Evolutionary conservation across 92 coral and sea anemone species (phyloP), one percentile per base, ranked within the genome.

Genomic region (Zoanthus solanderi): DNA sequence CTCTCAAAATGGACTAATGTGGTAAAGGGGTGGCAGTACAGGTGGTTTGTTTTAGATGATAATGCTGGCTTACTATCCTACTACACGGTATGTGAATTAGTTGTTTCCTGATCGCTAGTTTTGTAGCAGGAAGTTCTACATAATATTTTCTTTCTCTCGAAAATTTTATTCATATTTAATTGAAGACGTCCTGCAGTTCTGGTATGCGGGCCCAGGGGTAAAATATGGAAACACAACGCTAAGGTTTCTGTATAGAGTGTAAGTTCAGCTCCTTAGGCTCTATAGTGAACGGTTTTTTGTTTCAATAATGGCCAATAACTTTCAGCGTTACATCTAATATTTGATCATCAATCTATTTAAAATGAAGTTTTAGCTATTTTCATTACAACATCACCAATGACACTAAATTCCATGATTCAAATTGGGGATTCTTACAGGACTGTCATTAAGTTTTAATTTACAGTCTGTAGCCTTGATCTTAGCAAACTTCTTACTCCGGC

Each of bases 1-100:
- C 96, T 97, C 73, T 97, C 99, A 13, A 97, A 97, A 83, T 97
- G 99, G 99, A 97, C 99, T 30, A 97, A 97, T 75, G 99, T 97
- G 28, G 99, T 97, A 10, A 97, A 97, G 90, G 99, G 99, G 71
- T 97, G 99, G 99, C 99, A 97, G 84, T 97, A 97, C 87, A 71
- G 99, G 31, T 97, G 99, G 99, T 97, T 97, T 92, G 99, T 97
- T 31, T 86, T 97, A 53, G 99, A 97, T 78, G 99, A 97, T 89
- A 95, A 96, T 75, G 95, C 98, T 7, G 99, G 98, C 9, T 83
- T 97, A 17, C 88, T 97, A 13, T 97, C 99, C 71, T 97, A 97
- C 83, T 97, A 97, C 87, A 97, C 99, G 82, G 99, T 97, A 86
- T 77, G 30, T 30, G 6, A 65, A 81, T 42, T 18, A 46, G 79